phyloP scores from a whole-genome alignment of 1,140 invertebrate species.

The Rhizoglyphus robini region DNA sequence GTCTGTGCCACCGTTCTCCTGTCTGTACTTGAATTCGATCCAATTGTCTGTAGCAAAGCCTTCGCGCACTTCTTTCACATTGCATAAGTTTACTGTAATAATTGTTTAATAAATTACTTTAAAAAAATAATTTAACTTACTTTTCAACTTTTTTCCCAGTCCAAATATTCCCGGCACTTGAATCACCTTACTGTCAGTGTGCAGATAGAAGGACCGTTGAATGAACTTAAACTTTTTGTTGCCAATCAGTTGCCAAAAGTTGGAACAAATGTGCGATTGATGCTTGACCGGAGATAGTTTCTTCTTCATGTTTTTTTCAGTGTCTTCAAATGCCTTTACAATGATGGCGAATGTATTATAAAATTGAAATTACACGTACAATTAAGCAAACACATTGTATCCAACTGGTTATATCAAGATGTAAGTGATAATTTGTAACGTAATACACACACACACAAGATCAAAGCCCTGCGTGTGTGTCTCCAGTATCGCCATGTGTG shows the following conservation, averaged over 20 bases:
- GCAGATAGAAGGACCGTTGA: background rate
- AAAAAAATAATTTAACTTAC: background rate
- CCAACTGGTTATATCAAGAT: too few relatives aligned
- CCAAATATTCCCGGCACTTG: background rate
- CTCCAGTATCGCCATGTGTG: too few relatives aligned
- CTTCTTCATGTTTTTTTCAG: background rate
- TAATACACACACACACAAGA: too few relatives aligned
- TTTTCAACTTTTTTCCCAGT: background rate
- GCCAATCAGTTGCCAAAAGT: background rate
- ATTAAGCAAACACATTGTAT: too few relatives aligned
- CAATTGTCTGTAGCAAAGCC: conserved; percentile 7
- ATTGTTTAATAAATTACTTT: background rate
- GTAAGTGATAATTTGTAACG: too few relatives aligned
- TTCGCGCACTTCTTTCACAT: background rate
- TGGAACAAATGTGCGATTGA: background rate
- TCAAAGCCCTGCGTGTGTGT: too few relatives aligned
- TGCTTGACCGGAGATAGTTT: background rate
- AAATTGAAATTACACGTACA: too few relatives aligned
- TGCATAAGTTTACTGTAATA: background rate
- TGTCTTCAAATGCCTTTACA: too few relatives aligned
- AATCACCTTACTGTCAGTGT: background rate
- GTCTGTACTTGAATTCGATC: background rate
- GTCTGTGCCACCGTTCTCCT: background rate
- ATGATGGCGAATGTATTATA: too few relatives aligned
- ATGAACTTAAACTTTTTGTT: background rate